phyloP scores from a whole-genome alignment of 92 coral and sea anemone species.

The Epizoanthus stellaris region DNA sequence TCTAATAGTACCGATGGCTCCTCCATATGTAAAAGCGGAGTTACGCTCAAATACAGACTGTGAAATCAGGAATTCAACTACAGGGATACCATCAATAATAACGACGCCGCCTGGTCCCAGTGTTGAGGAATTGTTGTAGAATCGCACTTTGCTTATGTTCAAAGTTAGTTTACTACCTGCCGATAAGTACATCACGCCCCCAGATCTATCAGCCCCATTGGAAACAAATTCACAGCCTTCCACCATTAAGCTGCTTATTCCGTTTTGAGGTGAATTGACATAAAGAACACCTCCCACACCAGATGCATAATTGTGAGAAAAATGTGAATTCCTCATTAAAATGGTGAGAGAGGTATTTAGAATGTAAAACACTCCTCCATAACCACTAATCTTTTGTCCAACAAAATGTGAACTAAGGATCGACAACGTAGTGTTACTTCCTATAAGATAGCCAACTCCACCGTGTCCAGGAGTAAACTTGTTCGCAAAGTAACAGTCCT shows the following conservation, averaged over 20 bases:
- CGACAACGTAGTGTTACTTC: conserved; percentile 1
- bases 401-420: conserved; percentile 15
- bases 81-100: not conserved
- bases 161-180: not conserved
- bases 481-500: conserved; percentile 22
- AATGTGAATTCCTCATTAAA: conserved; percentile 16
- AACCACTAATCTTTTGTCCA: not conserved
- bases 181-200: conserved; percentile 28
- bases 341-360: not conserved
- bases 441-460: conserved; percentile 26
- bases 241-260: not conserved
- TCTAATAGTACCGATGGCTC: not conserved
- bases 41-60: not conserved
- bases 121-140: conserved; percentile 11
- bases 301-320: conserved; percentile 8
- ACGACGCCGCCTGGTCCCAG: not conserved
- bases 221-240: conserved; percentile 16
- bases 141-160: conserved; percentile 12
- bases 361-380: conserved; percentile 33
- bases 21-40: not conserved
- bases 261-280: not conserved
- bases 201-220: conserved; percentile 21
- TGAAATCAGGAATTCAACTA: conserved; percentile 13
- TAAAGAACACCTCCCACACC: conserved; percentile 30
- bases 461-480: conserved; percentile 10